Percentiles rank a stretch among this genome's conserved stretches.
phyloP scores from a whole-genome alignment of 2,797 vertebrate species.

The Syngnathus rostellatus region DNA sequence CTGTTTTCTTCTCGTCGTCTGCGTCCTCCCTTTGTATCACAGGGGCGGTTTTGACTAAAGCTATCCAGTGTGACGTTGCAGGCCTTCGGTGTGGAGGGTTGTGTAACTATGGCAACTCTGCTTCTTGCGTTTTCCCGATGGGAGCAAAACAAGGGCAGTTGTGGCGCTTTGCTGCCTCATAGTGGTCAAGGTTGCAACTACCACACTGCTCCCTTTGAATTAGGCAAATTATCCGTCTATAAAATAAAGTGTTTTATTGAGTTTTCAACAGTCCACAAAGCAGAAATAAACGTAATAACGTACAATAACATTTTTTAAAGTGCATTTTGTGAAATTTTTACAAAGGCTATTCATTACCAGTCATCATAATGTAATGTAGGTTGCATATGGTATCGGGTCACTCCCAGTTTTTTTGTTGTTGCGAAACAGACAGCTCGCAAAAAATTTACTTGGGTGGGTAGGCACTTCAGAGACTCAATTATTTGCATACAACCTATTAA shows the following conservation, averaged over 20 bases:
- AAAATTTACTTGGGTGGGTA: background rate
- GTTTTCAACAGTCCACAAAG: background rate
- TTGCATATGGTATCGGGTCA: constrained; percentile 1
- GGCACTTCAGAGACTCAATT: background rate
- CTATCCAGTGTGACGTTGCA: background rate
- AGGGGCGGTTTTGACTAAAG: background rate
- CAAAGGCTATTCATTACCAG: background rate
- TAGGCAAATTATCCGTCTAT: too few species aligned
- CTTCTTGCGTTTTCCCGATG: background rate
- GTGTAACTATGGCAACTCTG: background rate
- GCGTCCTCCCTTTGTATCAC: background rate
- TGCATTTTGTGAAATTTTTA: background rate
- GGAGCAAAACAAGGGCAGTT: background rate
- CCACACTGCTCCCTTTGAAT: background rate
- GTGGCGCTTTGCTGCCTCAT: background rate
- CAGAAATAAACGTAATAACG: background rate
- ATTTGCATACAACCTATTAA: background rate
- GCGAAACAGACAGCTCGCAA: background rate
- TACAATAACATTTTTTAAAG: background rate
- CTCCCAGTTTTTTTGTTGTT: background rate
- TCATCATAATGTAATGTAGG: background rate
- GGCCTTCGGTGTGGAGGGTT: background rate
- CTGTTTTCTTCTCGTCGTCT: background rate
- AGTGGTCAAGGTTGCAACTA: background rate
- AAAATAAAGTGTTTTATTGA: background rate